Evolutionary conservation across 2,888 invertebrate species (phyloP), one percentile per base, ranked within the genome.

Genomic region (Drosophila diplacantha): DNA sequence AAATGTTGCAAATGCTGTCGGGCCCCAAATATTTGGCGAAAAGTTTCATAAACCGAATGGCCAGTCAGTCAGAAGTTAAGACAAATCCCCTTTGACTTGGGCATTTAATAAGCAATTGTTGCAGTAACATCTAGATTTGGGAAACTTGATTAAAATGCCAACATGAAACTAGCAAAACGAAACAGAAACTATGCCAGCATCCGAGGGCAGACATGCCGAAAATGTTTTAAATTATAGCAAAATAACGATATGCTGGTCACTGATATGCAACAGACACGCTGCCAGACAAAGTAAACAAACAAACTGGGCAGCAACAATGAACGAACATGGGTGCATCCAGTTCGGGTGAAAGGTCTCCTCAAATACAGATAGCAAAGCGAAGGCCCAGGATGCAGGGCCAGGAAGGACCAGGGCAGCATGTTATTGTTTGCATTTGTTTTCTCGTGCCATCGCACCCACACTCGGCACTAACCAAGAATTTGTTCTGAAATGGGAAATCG

Each of bases 1-100:
- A 60, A 62, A 49, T 56, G 43, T 55, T 66, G 46, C 49, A 64
- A 75, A 64, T 52, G 22, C 37, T 60, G 47, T 39, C 60, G 52
- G 64, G 39, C 8, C 58, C 51, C 54, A 67, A 80, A 78, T 76
- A 77, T 72, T 72, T 72, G 59, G 26, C 52, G 14, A 76, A 69
- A 81, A 81, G 56, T 78, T 78, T 51, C 76, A 76, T 69, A 76
- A 70, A 64, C 65, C 58, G 66, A 79, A 75, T 69, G 74, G 76
- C 38, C 60, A 63, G 55, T 62, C 60, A 61, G 58, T 55, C 56
- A 12, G 16, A 59, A 39, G 62, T 62, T 54, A 12, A 16, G 34
- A 35, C 47, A 56, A 73, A 59, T 54, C 59, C 53, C 49, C 49
- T 69, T 69, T 56, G 49, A 62, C 55, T 62, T 62, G 62, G 20